Conservation (phyloP, 2,113 vertebrate species). For the Tympanuchus pallidicinctus region DNA sequence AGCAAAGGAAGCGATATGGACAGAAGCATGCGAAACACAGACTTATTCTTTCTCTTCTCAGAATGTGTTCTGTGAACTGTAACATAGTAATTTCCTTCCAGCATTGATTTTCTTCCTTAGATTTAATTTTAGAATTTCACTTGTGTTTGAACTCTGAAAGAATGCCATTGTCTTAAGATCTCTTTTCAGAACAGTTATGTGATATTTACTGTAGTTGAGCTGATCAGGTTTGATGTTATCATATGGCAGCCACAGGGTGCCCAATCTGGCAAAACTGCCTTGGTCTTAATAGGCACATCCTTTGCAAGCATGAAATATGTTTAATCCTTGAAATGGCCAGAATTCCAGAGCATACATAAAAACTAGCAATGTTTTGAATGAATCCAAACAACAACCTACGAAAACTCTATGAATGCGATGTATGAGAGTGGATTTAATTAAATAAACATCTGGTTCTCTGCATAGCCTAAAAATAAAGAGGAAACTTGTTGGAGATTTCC, state of each 20-base stretch:
- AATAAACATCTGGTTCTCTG: constrained; percentile 82
- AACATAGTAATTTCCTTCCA: neutral
- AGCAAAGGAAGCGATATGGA: neutral
- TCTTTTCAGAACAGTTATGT: neutral
- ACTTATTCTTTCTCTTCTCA: neutral
- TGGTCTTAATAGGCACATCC: neutral
- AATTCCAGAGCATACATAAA: neutral
- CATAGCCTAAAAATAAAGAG: constrained; percentile 68
- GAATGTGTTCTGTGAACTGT: neutral
- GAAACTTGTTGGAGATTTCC: constrained; percentile 74
- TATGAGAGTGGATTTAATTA: constrained; percentile 74
- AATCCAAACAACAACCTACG: constrained; percentile 12
- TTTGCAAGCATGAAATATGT: neutral
- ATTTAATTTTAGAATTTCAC: neutral
- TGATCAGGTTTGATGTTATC: neutral
- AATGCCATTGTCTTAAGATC: neutral
- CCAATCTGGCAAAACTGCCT: neutral
- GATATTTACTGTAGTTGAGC: neutral
- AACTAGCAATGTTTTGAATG: constrained; percentile 24
- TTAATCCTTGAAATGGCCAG: constrained; percentile 9
- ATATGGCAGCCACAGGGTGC: neutral
- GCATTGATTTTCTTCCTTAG: rapidly evolving
- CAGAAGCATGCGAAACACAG: neutral
- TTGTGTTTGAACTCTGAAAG: neutral
- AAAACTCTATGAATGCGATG: constrained; percentile 15